Percentiles rank a stretch among this genome's conserved stretches.
Conservation (phyloP, 2,113 vertebrate genomes). For the Cheirogaleus medius region DNA sequence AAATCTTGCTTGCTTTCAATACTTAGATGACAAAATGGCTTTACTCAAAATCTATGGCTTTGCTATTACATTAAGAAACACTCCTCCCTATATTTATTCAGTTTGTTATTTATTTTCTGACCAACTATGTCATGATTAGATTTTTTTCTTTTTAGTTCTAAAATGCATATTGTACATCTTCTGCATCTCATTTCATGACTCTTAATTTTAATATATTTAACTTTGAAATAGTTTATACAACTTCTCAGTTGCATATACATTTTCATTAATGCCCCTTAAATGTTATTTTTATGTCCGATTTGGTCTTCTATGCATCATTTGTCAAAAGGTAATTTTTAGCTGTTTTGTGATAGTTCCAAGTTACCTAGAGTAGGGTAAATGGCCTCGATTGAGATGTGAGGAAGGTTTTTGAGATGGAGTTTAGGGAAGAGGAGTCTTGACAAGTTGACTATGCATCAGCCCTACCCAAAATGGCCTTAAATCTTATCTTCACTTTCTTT, state of each 20-base stretch:
- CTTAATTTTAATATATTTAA: not conserved
- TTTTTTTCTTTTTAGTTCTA: not conserved
- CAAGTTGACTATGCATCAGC: not conserved
- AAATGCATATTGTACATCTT: not conserved
- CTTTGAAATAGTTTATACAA: not conserved
- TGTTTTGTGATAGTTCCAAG: not conserved
- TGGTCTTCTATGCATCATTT: not conserved
- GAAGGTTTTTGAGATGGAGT: not conserved
- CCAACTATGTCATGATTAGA: not conserved
- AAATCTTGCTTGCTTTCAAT: not conserved
- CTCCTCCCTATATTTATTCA: not conserved
- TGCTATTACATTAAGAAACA: not conserved
- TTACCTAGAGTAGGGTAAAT: not conserved
- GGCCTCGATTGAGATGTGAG: not conserved
- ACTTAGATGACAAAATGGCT: not conserved
- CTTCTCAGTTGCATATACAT: not conserved
- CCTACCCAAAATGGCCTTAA: not conserved
- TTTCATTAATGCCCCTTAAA: not conserved
- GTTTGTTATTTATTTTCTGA: not conserved
- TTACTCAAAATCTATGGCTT: not conserved
- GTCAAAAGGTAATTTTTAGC: not conserved
- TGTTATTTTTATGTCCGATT: not conserved
- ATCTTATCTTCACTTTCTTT: not conserved
- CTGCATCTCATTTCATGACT: not conserved
- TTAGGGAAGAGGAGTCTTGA: not conserved